Conservation (phyloP, 2,888 invertebrate genomes). For the Heliconius ethilla region DNA sequence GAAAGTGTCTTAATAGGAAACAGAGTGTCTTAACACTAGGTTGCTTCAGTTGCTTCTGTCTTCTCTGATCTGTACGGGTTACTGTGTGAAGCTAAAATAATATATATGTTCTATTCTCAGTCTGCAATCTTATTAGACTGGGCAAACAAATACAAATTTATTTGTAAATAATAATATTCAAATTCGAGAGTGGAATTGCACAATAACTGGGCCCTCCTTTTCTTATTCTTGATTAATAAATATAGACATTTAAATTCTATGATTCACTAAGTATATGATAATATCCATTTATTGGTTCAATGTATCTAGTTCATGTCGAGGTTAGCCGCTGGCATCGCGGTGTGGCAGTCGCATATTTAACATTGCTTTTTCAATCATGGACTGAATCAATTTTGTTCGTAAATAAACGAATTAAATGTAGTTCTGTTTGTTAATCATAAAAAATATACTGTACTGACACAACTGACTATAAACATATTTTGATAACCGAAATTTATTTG, state of each 20-base stretch:
- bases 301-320: constrained; percentile 26
- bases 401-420: neutral
- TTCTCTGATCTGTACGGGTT: too few species aligned
- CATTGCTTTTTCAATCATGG: neutral
- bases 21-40: too few species aligned
- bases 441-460: neutral
- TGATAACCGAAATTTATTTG: neutral
- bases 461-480: neutral
- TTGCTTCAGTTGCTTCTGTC: too few species aligned
- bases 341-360: constrained; percentile 7
- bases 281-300: neutral
- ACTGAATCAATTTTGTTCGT: neutral
- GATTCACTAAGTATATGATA: constrained; percentile 5
- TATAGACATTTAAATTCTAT: neutral
- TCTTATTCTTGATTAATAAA: neutral
- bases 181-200: too few species aligned
- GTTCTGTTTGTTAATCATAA: neutral
- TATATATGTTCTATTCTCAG: too few species aligned
- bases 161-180: too few species aligned
- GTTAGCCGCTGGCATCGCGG: neutral
- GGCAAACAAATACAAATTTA: too few species aligned
- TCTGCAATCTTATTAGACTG: too few species aligned
- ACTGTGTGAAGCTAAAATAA: too few species aligned
- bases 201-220: too few species aligned
- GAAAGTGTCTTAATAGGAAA: too few species aligned